Conservation (phyloP, 2,113 vertebrate genomes). For the Orientallactaga bullata region DNA sequence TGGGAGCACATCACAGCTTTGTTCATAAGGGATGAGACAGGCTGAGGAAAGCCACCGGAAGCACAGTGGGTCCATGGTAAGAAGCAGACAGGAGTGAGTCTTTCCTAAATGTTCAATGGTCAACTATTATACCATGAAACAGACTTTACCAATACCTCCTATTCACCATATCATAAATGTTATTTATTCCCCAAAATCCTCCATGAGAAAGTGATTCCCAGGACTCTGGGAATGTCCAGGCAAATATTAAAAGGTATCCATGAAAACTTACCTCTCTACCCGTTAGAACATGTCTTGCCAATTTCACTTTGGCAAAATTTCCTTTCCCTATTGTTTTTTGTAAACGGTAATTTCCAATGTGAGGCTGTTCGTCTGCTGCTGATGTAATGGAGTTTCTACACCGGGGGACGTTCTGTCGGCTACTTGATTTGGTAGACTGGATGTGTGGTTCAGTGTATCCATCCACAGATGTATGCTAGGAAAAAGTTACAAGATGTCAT, state of each 20-base stretch:
- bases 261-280: constrained; percentile 94
- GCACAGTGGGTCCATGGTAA: neutral
- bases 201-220: neutral
- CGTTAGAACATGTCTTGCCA: constrained; percentile 95
- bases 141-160: neutral
- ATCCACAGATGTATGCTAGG: constrained; percentile 95
- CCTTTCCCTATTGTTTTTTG: constrained; percentile 98
- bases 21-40: neutral
- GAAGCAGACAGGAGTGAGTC: fast-evolving
- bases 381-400: constrained; percentile 96
- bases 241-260: neutral
- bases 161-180: neutral
- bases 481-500: constrained; percentile 47
- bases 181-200: neutral
- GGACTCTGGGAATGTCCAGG: neutral
- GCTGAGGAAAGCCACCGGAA: neutral
- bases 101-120: neutral
- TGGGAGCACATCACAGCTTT: neutral
- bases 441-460: constrained; percentile 92
- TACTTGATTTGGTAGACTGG: constrained; percentile 94
- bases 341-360: constrained; percentile 96
- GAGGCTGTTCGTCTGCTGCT: constrained; percentile 93
- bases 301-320: constrained; percentile 98
- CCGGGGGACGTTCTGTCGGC: constrained; percentile 95
- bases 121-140: neutral